Percentiles rank a stretch among this genome's conserved stretches.
Conservation (phyloP, 2,113 vertebrate genomes). For the Porphyrio hochstetteri region DNA sequence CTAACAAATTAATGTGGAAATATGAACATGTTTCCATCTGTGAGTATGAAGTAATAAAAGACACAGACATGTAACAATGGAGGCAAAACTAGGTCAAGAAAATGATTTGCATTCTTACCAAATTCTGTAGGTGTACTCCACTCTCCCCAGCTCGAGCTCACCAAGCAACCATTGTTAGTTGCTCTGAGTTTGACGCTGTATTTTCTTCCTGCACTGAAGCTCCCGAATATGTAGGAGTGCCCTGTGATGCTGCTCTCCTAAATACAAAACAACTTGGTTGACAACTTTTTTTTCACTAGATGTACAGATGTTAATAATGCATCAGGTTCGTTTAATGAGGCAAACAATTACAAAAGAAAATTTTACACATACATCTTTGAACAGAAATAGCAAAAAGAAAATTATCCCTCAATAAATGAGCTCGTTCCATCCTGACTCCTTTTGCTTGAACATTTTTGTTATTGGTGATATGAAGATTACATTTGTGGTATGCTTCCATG, state of each 20-base stretch:
- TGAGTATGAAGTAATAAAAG: background rate
- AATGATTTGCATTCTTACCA: constrained; percentile 32
- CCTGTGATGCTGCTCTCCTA: background rate
- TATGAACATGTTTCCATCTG: background rate
- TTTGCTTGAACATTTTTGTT: background rate
- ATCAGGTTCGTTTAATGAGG: background rate
- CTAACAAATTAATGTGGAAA: background rate
- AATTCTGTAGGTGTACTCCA: constrained; percentile 50
- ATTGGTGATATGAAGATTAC: background rate
- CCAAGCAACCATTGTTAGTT: background rate
- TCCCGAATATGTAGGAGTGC: background rate
- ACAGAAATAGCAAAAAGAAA: background rate
- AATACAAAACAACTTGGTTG: background rate
- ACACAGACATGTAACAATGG: background rate
- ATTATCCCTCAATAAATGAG: background rate
- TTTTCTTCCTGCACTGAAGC: background rate
- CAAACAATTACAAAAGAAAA: background rate
- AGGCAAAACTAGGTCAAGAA: background rate
- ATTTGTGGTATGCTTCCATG: background rate
- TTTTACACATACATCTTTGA: background rate
- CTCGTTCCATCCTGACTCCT: background rate
- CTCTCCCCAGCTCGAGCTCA: constrained; percentile 39
- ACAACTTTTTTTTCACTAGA: background rate
- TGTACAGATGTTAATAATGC: background rate
- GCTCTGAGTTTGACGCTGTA: constrained; percentile 54